Evolutionary conservation across 2,888 invertebrate genomes (phyloP).

Genomic region (Ectobius pallidus): DNA sequence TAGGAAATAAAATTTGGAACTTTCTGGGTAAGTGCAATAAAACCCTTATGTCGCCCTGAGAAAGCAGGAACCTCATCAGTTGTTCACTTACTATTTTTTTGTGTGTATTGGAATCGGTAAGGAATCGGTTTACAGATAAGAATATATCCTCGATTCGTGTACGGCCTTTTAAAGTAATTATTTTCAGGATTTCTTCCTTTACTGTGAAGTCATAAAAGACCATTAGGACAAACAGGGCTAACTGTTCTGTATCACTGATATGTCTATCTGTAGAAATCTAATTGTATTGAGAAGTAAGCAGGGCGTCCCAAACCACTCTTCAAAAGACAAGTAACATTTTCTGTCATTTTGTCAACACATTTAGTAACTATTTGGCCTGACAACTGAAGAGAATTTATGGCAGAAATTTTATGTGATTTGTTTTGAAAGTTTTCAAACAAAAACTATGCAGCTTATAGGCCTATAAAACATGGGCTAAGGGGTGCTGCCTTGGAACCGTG

Average conservation of each 20-base stretch:
- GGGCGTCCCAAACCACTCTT: background rate
- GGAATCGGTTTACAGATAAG: background rate
- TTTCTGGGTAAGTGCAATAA: no score
- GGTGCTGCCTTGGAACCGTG: no score
- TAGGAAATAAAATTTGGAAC: no score
- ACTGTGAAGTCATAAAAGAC: constrained; percentile 2
- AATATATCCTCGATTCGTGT: background rate
- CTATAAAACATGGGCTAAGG: no score
- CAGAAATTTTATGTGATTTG: background rate
- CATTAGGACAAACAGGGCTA: background rate
- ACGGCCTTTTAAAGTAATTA: background rate
- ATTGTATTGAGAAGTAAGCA: constrained; percentile 3
- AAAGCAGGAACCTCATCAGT: no score
- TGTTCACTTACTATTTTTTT: no score
- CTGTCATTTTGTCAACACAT: background rate
- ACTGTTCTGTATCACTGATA: background rate
- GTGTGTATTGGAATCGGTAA: no score
- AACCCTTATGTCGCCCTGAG: no score
- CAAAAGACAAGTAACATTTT: background rate
- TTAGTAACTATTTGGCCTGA: background rate
- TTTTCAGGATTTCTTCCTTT: background rate
- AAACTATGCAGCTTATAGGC: background rate
- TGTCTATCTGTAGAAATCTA: background rate
- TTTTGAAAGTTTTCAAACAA: background rate
- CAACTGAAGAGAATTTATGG: background rate